Evolutionary conservation across 1,140 invertebrate species (phyloP), one percentile per base, ranked within the genome.

Genomic region (Drosophila micromelanica): DNA sequence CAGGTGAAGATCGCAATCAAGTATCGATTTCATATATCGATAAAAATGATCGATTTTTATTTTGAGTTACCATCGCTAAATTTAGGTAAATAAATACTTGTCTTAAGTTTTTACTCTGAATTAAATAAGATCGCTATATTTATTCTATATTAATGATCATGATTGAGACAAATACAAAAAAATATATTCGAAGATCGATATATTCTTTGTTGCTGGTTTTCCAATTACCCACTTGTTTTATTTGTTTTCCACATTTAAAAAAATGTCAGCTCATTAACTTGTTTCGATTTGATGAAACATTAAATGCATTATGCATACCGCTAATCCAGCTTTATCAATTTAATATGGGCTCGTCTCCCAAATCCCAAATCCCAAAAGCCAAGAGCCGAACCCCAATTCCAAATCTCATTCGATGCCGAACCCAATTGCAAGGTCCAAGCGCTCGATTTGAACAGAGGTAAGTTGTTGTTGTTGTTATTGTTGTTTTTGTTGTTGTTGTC

Each of bases 251-350:
- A 8, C 17, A 11, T 46, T 17, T 5, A 8, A 20, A 4, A 4
- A 11, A 11, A 45, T 20, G 8, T 11, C 17, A 23, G 27, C 48
- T 32, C n/a, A 51, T 51, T 51, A 35, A 23, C 43, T 45, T 17
- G 17, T 11, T 20, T 7, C 3, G 9, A 1, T 11, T 9, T 32
- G 20, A 42, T 42, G 37, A 27, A 42, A 43, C 40, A 43, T 45
- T 17, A 6, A 38, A n/a, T 54, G 38, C 40, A 62, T 62, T 51
- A 32, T 51, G 3, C 43, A 32, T 15, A 0, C 23, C 27, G n/a
- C 17, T 71, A 65, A 71, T 71, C 75, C 61, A 40, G 35, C 12
- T 46, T 48, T 75, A 78, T 87, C 81, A 87, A 80, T 87, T 45
- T 78, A 81, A 78, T 61, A 56, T 60, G 27, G 15, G 37, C 13